Evolutionary conservation across 2,888 invertebrate genomes (phyloP).

Genomic region (Drosophila kuntzei): DNA sequence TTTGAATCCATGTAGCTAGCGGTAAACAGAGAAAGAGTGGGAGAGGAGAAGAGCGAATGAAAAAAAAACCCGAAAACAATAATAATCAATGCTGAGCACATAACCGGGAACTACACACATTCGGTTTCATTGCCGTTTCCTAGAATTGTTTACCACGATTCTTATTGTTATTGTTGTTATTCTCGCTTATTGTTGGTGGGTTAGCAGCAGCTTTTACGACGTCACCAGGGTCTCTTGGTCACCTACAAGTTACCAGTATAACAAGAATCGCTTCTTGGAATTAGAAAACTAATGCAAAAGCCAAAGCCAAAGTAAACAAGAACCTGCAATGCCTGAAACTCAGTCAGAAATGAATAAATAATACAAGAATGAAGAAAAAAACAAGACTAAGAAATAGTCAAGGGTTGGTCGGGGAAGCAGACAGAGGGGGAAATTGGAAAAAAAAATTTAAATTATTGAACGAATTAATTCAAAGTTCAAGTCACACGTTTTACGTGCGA

Average conservation of each 20-base stretch:
- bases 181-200: not conserved
- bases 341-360: conserved; percentile 68
- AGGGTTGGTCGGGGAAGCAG: conserved; percentile 4
- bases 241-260: conserved; percentile 29
- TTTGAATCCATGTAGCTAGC: conserved; percentile 11
- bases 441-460: conserved; percentile 76
- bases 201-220: conserved; percentile 19
- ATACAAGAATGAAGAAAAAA: conserved; percentile 21
- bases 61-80: conserved; percentile 41
- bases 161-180: not conserved
- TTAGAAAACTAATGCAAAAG: conserved; percentile 39
- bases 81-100: conserved; percentile 64
- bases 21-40: conserved; percentile 1
- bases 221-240: conserved; percentile 43
- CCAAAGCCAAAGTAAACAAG: conserved; percentile 27
- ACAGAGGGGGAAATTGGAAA: not conserved
- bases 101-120: conserved; percentile 68
- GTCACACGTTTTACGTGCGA: conserved; percentile 75
- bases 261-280: conserved; percentile 44
- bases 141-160: conserved; percentile 57
- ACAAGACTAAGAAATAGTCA: conserved; percentile 23
- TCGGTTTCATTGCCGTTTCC: conserved; percentile 65
- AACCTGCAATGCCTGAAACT: conserved; percentile 58
- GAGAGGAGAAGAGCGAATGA: not conserved
- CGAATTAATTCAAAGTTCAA: conserved; percentile 80